Evolutionary conservation across 2,113 vertebrate species (phyloP).

Genomic region (Casuarius casuarius): DNA sequence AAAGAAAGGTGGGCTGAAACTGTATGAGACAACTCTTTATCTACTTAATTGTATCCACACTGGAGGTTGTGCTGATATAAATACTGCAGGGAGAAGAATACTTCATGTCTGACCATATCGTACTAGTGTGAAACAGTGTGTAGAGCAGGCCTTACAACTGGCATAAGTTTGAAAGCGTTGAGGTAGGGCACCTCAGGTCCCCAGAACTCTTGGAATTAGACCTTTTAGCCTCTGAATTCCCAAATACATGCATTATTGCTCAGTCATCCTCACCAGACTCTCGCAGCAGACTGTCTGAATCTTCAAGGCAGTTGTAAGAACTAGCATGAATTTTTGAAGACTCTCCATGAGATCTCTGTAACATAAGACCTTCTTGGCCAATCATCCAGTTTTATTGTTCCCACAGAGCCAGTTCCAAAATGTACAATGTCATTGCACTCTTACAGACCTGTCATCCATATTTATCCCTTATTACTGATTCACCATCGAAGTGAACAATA

Average conservation of each 20-base stretch:
- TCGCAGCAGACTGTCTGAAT: not conserved
- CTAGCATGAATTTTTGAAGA: not conserved
- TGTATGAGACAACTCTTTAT: not conserved
- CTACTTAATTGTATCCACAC: rapidly evolving
- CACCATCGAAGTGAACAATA: not conserved
- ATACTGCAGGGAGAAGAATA: not conserved
- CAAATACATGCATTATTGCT: not conserved
- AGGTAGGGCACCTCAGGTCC: not conserved
- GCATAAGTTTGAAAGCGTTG: not conserved
- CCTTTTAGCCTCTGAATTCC: not conserved
- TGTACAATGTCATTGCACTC: not conserved
- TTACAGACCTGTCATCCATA: not conserved
- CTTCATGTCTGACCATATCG: not conserved
- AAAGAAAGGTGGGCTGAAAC: not conserved
- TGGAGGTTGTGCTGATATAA: not conserved
- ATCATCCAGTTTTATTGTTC: not conserved
- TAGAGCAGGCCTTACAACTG: not conserved
- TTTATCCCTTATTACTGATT: not conserved
- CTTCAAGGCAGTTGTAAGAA: not conserved
- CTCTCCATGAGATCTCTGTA: not conserved
- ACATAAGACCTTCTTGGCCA: not conserved
- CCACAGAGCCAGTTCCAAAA: not conserved
- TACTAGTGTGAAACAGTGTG: not conserved
- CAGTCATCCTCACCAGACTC: not conserved
- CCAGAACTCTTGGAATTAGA: not conserved